These are phyloP conservation scores for Aricia artaxerxes DNA, from an alignment of 2,888 invertebrate genomes.

Conservation along the genomic window DNA sequence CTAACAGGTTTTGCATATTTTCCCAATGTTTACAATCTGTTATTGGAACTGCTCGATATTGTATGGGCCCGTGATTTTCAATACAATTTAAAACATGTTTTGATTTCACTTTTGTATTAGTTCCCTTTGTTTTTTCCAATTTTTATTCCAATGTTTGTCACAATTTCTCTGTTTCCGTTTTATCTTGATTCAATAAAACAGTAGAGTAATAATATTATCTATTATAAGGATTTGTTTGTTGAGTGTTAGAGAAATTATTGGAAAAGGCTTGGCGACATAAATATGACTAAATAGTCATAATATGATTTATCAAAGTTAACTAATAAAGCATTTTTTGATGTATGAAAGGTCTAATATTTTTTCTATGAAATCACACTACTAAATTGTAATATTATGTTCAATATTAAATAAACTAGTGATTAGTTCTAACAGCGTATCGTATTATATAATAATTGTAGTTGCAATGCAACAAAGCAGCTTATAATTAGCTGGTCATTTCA, in stretches of 20 bases:
- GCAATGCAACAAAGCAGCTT: neutral
- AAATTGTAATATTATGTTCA: no score
- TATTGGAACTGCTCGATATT: neutral
- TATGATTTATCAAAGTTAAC: no score
- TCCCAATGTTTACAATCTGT: constrained; percentile 13
- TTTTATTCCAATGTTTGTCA: neutral
- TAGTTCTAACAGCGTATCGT: no score
- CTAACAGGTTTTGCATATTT: constrained; percentile 8
- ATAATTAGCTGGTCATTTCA: constrained; percentile 2
- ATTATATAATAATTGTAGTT: neutral
- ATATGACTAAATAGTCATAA: no score
- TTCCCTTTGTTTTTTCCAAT: constrained; percentile 4
- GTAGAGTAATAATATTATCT: neutral
- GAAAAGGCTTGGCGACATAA: no score
- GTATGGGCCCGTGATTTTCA: constrained; percentile 17
- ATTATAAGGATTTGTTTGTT: neutral
- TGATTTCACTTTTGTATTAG: constrained; percentile 8
- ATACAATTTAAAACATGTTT: constrained; percentile 3
- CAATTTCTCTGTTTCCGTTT: neutral
- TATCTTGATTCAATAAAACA: neutral
- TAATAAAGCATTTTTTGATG: no score
- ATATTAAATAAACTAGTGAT: no score
- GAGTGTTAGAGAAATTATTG: no score
- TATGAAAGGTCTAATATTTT: no score
- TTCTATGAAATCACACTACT: no score